phyloP scores from a whole-genome alignment of 2,797 vertebrate species.

The Falco biarmicus region DNA sequence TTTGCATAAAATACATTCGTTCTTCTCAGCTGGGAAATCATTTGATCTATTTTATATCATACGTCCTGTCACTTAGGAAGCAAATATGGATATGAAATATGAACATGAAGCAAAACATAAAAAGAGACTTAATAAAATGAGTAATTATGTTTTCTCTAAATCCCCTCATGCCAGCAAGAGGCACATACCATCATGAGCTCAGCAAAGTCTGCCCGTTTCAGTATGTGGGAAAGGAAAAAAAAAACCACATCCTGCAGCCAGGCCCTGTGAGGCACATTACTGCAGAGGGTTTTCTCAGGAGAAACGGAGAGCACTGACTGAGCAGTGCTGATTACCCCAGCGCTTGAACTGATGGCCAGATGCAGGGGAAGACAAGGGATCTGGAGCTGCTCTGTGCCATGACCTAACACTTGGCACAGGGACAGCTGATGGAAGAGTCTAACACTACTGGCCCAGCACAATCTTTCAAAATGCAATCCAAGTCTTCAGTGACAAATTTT shows the following conservation, averaged over 20 bases:
- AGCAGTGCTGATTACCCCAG: not conserved
- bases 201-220: not conserved
- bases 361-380: not conserved
- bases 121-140: constrained; percentile 47
- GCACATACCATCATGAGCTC: not conserved
- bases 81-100: constrained; percentile 26
- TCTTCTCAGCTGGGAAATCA: constrained; percentile 30
- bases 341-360: not conserved
- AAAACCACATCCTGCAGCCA: not conserved
- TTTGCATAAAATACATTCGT: not conserved
- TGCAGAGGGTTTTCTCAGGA: not conserved
- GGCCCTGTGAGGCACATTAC: not conserved
- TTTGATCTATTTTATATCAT: constrained; percentile 28
- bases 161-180: constrained; percentile 4
- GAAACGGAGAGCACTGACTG: not conserved
- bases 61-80: not conserved
- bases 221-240: not conserved
- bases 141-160: constrained; percentile 32
- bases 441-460: not conserved
- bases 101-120: constrained; percentile 20
- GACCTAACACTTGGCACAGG: not conserved
- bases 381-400: not conserved
- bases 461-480: not conserved
- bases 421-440: not conserved
- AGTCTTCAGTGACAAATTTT: not conserved